A percentile compares a stretch with the other conserved stretches of the same genome.
phyloP scores from a whole-genome alignment of 2,797 vertebrate genomes.

The Rhabdomys pumilio region DNA sequence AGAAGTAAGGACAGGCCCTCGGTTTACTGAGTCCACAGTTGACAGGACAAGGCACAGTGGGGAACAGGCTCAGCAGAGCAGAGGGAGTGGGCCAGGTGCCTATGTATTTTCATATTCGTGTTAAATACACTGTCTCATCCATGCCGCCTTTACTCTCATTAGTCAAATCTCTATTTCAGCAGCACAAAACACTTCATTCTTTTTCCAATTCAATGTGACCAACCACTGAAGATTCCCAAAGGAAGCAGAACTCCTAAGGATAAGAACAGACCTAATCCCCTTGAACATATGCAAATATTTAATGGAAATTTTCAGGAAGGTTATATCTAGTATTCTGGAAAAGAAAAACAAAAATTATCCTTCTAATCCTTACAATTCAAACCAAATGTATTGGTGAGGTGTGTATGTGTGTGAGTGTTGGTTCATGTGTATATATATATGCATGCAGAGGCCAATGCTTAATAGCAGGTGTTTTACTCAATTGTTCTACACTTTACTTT shows the following conservation, averaged over 20 bases:
- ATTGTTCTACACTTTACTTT: neutral
- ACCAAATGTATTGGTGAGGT: neutral
- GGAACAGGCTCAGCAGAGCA: slow-evolving; percentile 7
- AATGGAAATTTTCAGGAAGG: slow-evolving; percentile 35
- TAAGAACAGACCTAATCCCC: neutral
- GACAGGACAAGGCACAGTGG: neutral
- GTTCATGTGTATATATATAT: neutral
- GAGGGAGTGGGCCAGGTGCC: neutral
- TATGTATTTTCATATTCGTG: slow-evolving; percentile 2
- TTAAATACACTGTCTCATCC: slow-evolving; percentile 53
- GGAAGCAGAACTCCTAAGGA: slow-evolving; percentile 27
- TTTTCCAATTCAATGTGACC: slow-evolving; percentile 6
- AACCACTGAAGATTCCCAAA: slow-evolving; percentile 43
- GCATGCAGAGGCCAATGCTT: neutral
- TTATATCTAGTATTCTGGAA: neutral
- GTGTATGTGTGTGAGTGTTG: neutral
- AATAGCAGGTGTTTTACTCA: neutral
- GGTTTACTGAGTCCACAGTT: slow-evolving; percentile 5
- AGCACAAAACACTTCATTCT: slow-evolving; percentile 36
- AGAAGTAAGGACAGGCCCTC: slow-evolving; percentile 29
- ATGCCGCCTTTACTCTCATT: slow-evolving; percentile 2
- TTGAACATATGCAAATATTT: slow-evolving; percentile 21
- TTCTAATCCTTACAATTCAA: slow-evolving; percentile 10
- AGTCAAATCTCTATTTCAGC: slow-evolving; percentile 63
- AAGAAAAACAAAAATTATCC: slow-evolving; percentile 45